phyloP scores from a whole-genome alignment of 2,113 vertebrate genomes.

The Actinemys pallida region DNA sequence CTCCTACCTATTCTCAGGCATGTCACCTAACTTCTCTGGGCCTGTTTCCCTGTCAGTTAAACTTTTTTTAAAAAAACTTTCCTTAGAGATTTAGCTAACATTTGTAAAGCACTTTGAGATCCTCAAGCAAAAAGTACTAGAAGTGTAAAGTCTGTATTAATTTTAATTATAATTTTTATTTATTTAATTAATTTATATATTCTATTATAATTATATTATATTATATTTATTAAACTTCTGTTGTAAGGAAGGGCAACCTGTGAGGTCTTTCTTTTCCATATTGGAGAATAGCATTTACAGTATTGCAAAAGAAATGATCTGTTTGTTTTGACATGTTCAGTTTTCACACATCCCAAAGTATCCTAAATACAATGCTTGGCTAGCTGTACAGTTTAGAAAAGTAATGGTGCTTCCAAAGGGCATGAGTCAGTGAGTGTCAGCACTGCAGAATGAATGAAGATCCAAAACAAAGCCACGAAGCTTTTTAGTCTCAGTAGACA shows the following conservation, averaged over 20 bases:
- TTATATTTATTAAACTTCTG: not conserved
- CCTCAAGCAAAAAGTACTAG: not conserved
- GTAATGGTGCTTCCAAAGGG: conserved; percentile 53
- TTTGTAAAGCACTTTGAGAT: not conserved
- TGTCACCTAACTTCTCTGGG: not conserved
- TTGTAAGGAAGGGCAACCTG: not conserved
- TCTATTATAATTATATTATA: no score
- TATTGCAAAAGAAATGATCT: not conserved
- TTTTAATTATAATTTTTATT: no score
- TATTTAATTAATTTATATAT: no score
- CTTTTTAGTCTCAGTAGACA: not conserved
- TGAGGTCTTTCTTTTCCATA: not conserved
- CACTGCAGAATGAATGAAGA: conserved; percentile 13
- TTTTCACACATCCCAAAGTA: conserved; percentile 28
- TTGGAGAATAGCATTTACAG: not conserved
- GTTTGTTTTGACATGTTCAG: not conserved
- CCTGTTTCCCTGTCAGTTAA: not conserved
- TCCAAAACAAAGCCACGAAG: not conserved
- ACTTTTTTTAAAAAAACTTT: not conserved
- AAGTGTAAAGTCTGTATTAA: not conserved
- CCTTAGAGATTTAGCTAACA: not conserved
- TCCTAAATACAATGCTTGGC: conserved; percentile 20
- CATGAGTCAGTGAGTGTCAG: not conserved
- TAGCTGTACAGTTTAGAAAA: not conserved
- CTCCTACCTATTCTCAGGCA: not conserved